These are phyloP conservation scores for Asbolus verrucosus DNA, from an alignment of 1,140 invertebrate species.

Conservation along the genomic window DNA sequence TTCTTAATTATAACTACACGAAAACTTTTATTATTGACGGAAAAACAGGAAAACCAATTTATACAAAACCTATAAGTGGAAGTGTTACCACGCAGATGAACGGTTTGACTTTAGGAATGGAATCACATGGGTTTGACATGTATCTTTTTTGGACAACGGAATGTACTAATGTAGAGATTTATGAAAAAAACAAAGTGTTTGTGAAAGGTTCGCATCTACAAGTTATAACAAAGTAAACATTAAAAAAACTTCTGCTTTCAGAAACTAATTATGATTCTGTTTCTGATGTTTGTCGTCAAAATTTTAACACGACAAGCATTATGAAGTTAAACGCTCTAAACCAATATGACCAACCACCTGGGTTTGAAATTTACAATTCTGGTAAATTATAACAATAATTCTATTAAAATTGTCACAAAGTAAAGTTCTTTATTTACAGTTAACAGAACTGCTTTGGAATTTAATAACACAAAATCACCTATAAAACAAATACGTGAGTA, in stretches of 20 bases:
- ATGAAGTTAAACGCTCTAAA: constrained; percentile 78
- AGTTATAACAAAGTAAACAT: neutral
- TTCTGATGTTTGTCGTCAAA: constrained; percentile 51
- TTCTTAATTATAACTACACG: constrained; percentile 63
- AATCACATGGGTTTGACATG: constrained; percentile 77
- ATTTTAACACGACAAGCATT: constrained; percentile 70
- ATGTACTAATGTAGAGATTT: constrained; percentile 66
- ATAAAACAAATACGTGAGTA: constrained; percentile 65
- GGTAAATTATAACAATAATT: constrained; percentile 63
- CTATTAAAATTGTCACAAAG: neutral
- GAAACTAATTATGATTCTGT: constrained; percentile 27
- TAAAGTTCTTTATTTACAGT: no score
- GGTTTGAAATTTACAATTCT: constrained; percentile 77
- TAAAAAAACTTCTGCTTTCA: constrained; percentile 16
- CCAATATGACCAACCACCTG: constrained; percentile 76
- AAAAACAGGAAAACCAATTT: constrained; percentile 74
- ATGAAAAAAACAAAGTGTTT: constrained; percentile 57
- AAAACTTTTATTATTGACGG: constrained; percentile 77
- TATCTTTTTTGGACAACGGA: constrained; percentile 82
- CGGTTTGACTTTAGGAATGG: constrained; percentile 74
- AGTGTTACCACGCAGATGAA: constrained; percentile 76
- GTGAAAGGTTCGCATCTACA: constrained; percentile 34
- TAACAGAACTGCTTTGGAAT: constrained; percentile 65
- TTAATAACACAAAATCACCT: constrained; percentile 65
- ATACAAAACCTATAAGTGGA: constrained; percentile 72